Percentiles rank a stretch among this genome's conserved stretches.
Conservation (phyloP, 2,888 invertebrate species). For the Tupiocoris notatus region DNA sequence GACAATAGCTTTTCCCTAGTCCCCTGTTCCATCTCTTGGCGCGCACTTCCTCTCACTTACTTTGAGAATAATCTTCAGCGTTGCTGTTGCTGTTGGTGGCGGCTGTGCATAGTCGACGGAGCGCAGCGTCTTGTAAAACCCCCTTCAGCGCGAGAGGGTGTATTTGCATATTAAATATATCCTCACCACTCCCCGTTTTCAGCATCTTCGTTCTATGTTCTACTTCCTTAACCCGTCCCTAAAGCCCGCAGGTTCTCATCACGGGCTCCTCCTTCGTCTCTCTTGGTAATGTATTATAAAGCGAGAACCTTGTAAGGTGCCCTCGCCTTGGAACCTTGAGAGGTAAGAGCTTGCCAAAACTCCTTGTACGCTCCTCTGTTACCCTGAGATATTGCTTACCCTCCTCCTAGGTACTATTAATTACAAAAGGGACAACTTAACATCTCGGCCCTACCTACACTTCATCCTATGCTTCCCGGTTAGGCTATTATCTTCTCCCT, state of each 20-base stretch:
- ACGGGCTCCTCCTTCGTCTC: no score
- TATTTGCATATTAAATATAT: conserved; percentile 41
- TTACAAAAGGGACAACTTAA: conserved; percentile 40
- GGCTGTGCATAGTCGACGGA: no score
- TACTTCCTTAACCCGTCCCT: no score
- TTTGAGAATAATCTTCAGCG: conserved; percentile 34
- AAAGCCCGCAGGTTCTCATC: no score
- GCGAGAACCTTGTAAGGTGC: conserved; percentile 40
- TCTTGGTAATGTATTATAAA: conserved; percentile 38
- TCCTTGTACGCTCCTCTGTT: conserved; percentile 36
- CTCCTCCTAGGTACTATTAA: conserved; percentile 37
- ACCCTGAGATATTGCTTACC: conserved; percentile 39
- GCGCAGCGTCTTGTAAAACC: conserved; percentile 33
- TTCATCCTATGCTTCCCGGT: neutral
- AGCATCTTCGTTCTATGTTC: no score
- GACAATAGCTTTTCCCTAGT: conserved; percentile 31
- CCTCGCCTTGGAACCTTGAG: conserved; percentile 16
- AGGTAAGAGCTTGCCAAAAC: conserved; percentile 40
- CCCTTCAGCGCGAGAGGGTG: conserved; percentile 19
- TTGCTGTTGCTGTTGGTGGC: no score
- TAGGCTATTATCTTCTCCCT: conserved; percentile 33
- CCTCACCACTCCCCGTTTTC: conserved; percentile 10
- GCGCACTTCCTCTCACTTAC: neutral
- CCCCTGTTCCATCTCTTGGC: neutral
- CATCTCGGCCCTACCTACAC: conserved; percentile 31